Base-by-base conservation (phyloP, 1,140 invertebrate species). In the Carposina sasakii region DNA sequence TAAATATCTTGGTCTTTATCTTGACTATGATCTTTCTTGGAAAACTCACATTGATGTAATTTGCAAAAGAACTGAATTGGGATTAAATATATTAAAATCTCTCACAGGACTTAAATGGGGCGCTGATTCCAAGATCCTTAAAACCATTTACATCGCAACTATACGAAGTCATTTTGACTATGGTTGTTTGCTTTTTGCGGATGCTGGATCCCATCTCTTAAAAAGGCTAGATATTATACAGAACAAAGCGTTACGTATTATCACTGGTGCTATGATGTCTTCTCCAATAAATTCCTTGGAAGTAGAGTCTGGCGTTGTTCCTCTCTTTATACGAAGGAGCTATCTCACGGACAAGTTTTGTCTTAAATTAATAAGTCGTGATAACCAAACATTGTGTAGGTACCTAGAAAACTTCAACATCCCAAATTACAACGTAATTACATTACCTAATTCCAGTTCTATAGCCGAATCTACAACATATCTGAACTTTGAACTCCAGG, bases 261-360 rank as follows among this genome's bases (percentile, higher is more conserved):
- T 44, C 10, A 44, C 42, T 2, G 42, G 42, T 19, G 42, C 42
- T 8, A 44, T 44, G 42, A 44, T 44, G 24, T 44, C 42, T 3
- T 31, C 42, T 17, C 42, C 42, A 1, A 44, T 44, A 17, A 44
- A 44, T 44, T 44, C 42, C n/a, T 31, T 44, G 21, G 26, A 44
- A 44, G 42, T 44, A 5, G 42, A 44, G 15, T 6, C 42, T 19
- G 42, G 42, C 21, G 16, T 44, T 31, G 5, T 13, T 19, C 42
- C 42, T 3, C 21, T 44, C 10, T 44, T 44, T 20, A 20, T 44
- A 10, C 16, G 42, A 21, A 44, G 26, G 12, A 31, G 3, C 19
- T 44, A 44, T 20, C 2, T 44, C 17, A 44, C 26, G 19, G 42
- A 44, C 16, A 44, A 44, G 12, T 44, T 30, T 31, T 31, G 26